A percentile compares a stretch with the other conserved stretches of the same genome.
These are phyloP conservation scores for Synaphobranchus kaupii DNA, from an alignment of 2,797 vertebrate genomes.

Conservation along the genomic window DNA sequence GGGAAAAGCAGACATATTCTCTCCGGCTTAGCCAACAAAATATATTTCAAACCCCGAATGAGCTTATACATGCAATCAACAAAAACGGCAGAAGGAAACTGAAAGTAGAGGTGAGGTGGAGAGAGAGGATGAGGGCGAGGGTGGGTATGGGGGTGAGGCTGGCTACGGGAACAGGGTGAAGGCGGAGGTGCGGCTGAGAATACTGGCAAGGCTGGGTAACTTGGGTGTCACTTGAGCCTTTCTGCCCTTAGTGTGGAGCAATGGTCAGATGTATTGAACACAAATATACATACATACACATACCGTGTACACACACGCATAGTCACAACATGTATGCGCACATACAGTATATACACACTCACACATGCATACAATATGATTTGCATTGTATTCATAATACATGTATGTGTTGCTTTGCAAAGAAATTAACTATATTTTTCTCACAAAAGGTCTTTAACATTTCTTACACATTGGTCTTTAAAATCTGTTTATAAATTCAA, in stretches of 20 bases:
- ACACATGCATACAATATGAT: neutral
- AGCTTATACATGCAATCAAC: neutral
- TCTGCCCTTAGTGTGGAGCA: constrained; percentile 66
- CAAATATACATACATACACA: neutral
- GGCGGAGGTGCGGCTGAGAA: constrained; percentile 11
- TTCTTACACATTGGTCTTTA: neutral
- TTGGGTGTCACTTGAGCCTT: constrained; percentile 68
- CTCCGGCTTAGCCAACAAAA: neutral
- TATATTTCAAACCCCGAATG: neutral
- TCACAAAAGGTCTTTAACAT: no score
- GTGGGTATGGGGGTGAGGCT: no score
- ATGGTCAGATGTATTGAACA: constrained; percentile 25
- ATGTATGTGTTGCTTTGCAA: no score
- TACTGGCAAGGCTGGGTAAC: neutral
- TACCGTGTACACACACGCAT: neutral
- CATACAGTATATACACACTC: neutral
- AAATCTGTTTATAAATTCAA: neutral
- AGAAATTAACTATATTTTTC: no score
- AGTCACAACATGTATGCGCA: neutral
- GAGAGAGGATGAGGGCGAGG: constrained; percentile 31
- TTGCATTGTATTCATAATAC: neutral
- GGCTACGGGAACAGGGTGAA: no score
- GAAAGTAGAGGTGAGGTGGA: neutral
- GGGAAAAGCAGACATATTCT: constrained; percentile 29
- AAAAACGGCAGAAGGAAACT: constrained; percentile 1